Percentiles rank a stretch among this genome's conserved stretches.
These are phyloP conservation scores for Polymixis flavicincta DNA, from an alignment of 2,888 invertebrate genomes.

Conservation along the genomic window DNA sequence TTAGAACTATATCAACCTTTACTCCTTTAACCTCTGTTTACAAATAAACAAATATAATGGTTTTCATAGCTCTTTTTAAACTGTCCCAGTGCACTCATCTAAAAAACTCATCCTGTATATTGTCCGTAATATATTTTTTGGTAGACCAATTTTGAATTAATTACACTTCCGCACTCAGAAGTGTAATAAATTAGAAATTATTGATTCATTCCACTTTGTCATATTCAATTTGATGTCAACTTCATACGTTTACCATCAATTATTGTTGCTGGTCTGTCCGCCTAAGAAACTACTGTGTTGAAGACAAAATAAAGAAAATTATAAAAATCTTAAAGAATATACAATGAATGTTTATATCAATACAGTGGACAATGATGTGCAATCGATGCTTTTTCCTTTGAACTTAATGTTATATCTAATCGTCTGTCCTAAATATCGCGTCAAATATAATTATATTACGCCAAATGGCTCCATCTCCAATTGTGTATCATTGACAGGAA, in stretches of 20 bases:
- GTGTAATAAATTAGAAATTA: neutral
- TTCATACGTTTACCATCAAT: neutral
- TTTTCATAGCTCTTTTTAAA: neutral
- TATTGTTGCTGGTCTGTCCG: neutral
- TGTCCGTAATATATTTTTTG: neutral
- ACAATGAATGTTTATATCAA: neutral
- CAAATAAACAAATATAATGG: neutral
- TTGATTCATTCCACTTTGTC: neutral
- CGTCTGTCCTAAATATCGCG: conserved; percentile 36
- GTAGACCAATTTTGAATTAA: no score
- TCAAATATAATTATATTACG: conserved; percentile 26
- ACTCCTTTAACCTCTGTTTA: neutral
- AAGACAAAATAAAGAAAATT: neutral
- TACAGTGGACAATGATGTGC: conserved; percentile 30
- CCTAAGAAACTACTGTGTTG: neutral
- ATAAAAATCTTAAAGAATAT: neutral
- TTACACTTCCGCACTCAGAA: neutral
- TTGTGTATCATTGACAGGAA: conserved; percentile 1
- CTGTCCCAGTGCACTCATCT: no score
- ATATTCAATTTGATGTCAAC: neutral
- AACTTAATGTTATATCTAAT: conserved; percentile 27
- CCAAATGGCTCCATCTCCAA: conserved; percentile 13
- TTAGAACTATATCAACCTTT: neutral
- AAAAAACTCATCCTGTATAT: neutral
- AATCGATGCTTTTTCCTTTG: conserved; percentile 38